Percentiles rank a stretch among this genome's conserved stretches.
Conservation (phyloP, 2,113 vertebrate genomes). For the Corythornis cristatus region DNA sequence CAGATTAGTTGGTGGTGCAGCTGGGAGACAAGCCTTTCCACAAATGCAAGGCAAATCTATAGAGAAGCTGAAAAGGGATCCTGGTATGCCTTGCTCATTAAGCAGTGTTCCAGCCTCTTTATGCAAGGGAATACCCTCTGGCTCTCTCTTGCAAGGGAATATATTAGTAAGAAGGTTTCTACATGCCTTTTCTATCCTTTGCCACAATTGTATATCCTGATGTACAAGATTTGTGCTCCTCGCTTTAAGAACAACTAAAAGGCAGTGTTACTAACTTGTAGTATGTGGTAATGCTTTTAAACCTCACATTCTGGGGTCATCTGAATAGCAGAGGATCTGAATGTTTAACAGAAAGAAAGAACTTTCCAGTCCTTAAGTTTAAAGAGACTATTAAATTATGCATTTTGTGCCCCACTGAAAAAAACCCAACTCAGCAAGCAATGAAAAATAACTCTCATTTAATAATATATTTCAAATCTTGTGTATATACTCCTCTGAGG, state of each 20-base stretch:
- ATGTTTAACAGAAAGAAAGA: background rate
- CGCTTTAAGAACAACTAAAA: background rate
- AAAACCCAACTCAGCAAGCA: background rate
- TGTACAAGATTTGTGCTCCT: background rate
- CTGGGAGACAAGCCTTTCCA: constrained; percentile 2
- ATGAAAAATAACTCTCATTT: background rate
- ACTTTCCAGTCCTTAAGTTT: background rate
- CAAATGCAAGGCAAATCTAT: constrained; percentile 17
- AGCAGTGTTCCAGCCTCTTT: background rate
- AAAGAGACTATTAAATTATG: constrained; percentile 18
- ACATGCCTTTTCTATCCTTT: background rate
- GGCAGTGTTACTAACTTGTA: background rate
- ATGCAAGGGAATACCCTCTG: background rate
- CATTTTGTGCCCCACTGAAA: background rate
- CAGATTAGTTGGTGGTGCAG: background rate
- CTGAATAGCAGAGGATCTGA: background rate
- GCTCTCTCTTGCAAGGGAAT: background rate
- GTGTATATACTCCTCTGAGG: background rate
- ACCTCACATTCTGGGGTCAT: background rate
- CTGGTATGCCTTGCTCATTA: background rate
- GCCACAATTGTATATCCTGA: background rate
- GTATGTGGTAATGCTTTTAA: background rate
- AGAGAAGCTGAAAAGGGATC: background rate
- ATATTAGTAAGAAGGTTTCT: background rate
- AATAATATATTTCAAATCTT: constrained; percentile 28